Base-by-base conservation (phyloP, 92 coral and sea anemone species). In the Plumapathes pennacea region DNA sequence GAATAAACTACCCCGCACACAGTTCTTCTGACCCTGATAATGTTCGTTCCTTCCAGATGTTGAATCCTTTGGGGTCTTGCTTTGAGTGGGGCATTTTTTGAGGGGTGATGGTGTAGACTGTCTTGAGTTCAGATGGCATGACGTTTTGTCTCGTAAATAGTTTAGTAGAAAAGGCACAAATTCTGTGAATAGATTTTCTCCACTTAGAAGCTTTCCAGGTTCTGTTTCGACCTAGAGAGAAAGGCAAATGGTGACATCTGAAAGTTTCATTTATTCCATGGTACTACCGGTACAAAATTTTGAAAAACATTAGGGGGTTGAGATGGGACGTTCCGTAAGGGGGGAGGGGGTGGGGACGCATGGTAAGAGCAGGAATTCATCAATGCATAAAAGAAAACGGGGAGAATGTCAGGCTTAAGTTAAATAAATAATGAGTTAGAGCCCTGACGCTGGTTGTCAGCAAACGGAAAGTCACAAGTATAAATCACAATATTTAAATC, bases 141-240 rank as follows among this genome's bases (percentile, higher is more conserved):
- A 77, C 19, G 98, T 71, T 32, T 83, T 83, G 10, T 92, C 96
- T 43, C 96, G 85, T 15, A 92, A 70, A 56, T 76, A 92, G 67
- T 92, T 88, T n/a, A 92, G 53, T 49, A 92, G 85, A 67, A 67
- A 92, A n/a, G 96, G 87, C 4, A 82, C 69, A 57, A 92, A 83
- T 41, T 84, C 98, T 33, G 81, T 47, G 38, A 67, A 43, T 10
- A n/a, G 57, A 12, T 46, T 18, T 46, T 23, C 57, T 32, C 22
- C 17, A 4, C 34, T 57, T 14, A 46, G 51, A 26, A 33, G 20
- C 32, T 27, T 14, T 4, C 10, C 22, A 10, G 1, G 0, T 6
- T 6, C 18, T 4, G 32, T 24, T 15, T 41, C 10, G 7, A 47
- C 23, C 40, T 32, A 24, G 36, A 0, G 25, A 10, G 54, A 12